Evolutionary conservation across 2,113 vertebrate species (phyloP), one percentile per base, ranked within the genome.

Genomic region (Oreochromis spilurus): DNA sequence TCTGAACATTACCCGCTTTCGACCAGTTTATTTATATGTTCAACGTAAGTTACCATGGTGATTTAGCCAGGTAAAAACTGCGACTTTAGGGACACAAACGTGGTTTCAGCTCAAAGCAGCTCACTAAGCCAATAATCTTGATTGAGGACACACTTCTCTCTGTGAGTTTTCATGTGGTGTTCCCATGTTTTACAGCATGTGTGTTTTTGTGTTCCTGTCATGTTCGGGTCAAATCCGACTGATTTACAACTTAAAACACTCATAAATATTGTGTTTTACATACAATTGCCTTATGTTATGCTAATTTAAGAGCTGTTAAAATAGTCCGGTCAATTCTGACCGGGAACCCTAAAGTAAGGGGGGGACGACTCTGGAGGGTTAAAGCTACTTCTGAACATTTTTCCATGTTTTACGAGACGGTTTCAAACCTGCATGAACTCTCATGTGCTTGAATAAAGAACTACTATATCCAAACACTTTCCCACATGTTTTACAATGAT

Each of bases 251-350:
- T 60, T 60, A 60, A 60, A 6, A 1, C 26, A 60, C 57, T 60
- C 14, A 31, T 10, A 60, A 31, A 31, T 31, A 60, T 60, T 60
- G 57, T 17, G 5, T 31, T 31, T 60, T 10, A 60, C 4, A 1
- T 60, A 60, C 5, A 57, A 60, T 0, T 31, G 0, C 26, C 0
- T 2, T 31, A 4, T 17, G 14, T 2, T 31, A 4, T 17, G 14
- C 57, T 60, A 4, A 31, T 60, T 31, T 10, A 31, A 60, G 26
- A 60, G 26, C 57, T 17, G 57, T 60, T 5, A 60, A 60, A 60
- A 60, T 14, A 10, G 26, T 6, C 8, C 1, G 5, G 26, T 60
- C 26, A 60, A 6, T 0, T 60, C 57, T 60, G 57, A 2, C 57
- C 0, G 26, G 14, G 14, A 2, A 17, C 57, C 17, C 3, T 60